Conservation (phyloP, 2,888 invertebrate genomes). For the Allophyes oxyacanthae region DNA sequence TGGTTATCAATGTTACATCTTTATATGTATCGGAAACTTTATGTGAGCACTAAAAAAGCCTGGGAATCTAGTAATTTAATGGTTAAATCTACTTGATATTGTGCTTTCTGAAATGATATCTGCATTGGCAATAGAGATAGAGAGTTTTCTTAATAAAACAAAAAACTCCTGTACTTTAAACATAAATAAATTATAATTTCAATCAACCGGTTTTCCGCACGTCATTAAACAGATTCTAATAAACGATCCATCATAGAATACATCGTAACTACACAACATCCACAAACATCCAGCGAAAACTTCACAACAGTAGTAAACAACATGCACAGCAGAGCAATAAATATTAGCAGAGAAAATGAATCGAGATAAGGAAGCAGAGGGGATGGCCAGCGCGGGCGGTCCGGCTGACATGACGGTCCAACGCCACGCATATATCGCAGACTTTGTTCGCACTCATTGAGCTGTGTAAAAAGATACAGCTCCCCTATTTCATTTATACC, state of each 20-base stretch:
- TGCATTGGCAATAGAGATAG: background rate
- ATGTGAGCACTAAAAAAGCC: background rate
- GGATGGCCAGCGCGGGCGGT: constrained; percentile 42
- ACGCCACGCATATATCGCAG: constrained; percentile 55
- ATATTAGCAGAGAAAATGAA: constrained; percentile 71
- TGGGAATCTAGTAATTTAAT: background rate
- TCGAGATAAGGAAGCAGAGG: constrained; percentile 68
- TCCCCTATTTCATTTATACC: constrained; percentile 73
- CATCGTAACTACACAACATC: background rate
- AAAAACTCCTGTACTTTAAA: no score
- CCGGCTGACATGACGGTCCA: constrained; percentile 17
- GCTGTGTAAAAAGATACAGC: constrained; percentile 81
- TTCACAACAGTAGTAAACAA: constrained; percentile 34
- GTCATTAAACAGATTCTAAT: constrained; percentile 12
- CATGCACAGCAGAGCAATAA: constrained; percentile 61
- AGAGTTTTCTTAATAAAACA: no score
- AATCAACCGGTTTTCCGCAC: background rate
- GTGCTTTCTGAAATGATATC: background rate
- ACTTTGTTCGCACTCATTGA: constrained; percentile 79
- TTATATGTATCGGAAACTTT: constrained; percentile 18
- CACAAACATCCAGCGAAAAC: background rate
- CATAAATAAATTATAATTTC: background rate
- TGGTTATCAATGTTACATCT: constrained; percentile 13
- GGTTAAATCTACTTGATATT: background rate
- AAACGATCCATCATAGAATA: background rate